Base-by-base conservation (phyloP, 2,888 invertebrate species). In the Eutolmus rufibarbis region DNA sequence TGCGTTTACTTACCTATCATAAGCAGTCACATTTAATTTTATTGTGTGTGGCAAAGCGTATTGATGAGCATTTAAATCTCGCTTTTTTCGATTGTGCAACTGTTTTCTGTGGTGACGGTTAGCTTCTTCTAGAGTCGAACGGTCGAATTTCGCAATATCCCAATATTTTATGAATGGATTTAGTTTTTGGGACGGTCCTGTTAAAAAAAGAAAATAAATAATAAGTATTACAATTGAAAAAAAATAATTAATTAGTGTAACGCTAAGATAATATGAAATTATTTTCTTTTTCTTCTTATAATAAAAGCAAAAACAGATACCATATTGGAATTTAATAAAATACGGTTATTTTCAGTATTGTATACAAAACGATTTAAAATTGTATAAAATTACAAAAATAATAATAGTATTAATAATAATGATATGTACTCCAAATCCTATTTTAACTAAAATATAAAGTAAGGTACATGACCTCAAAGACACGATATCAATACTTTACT, bases 151-250 rank as follows among this genome's bases (percentile, higher is more conserved):
- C 90, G 96, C 95, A 89, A 96, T 95, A 93, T 97, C 97, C 94
- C 95, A 97, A 93, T 97, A 95, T 89, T 95, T 94, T 91, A 97
- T 96, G 93, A 96, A 96, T 89, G 96, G 96, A 91, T 95, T 95
- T 91, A 96, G 90, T 88, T 90, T 91, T 89, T 91, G 90, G 89
- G 91, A 93, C 89, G 95, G 93, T 92, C 95, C 96, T 96, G 93
- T 0, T 40, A 40, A 40, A 40, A 40, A 2, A 40, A 92, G 92
- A 89, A 89, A 90, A 87, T 87, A 89, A 87, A 84, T 87, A 87
- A 66, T 28, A 31, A 76, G n/a, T 76, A 76, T 14, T 74, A 16
- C 16, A 14, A 5, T n/a, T 51, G 7, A 1, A 37, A 14, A 76
- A 28, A 76, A 37, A n/a, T 40, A 79, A 79, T 23, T 7, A 28